Evolutionary conservation across 2,888 invertebrate species (phyloP).

Genomic region (Melinaea menophilus): DNA sequence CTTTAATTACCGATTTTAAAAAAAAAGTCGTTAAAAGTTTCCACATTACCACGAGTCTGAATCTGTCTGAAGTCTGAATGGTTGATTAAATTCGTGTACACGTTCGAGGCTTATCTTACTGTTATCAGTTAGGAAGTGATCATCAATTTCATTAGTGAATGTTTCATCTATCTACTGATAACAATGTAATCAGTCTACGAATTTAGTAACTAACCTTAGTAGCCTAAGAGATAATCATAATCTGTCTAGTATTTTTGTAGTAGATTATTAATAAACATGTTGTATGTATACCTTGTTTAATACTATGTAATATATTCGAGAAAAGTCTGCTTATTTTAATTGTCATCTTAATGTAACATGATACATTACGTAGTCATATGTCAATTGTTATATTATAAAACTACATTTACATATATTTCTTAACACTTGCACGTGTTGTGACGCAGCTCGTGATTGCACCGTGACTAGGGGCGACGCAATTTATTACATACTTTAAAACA

Average conservation of each 20-base stretch:
- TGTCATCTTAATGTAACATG: background rate
- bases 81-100: background rate
- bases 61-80: no score
- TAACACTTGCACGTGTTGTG: slow-evolving; percentile 10
- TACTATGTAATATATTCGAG: background rate
- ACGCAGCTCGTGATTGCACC: slow-evolving; percentile 17
- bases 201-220: slow-evolving; percentile 9
- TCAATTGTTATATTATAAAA: slow-evolving; percentile 1
- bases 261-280: no score
- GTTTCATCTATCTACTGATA: slow-evolving; percentile 21
- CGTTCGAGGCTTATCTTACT: slow-evolving; percentile 18
- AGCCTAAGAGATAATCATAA: no score
- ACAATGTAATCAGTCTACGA: slow-evolving; percentile 28
- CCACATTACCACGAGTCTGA: background rate
- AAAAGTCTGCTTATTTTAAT: background rate
- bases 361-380: background rate
- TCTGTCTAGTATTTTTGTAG: no score
- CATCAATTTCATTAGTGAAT: slow-evolving; percentile 36
- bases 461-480: slow-evolving; percentile 9
- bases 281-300: background rate
- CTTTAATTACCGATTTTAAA: no score
- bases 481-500: no score
- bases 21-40: background rate
- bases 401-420: no score
- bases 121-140: slow-evolving; percentile 41